Evolutionary conservation across 2,797 vertebrate genomes (phyloP).

Genomic region (Ispidina lecontei): DNA sequence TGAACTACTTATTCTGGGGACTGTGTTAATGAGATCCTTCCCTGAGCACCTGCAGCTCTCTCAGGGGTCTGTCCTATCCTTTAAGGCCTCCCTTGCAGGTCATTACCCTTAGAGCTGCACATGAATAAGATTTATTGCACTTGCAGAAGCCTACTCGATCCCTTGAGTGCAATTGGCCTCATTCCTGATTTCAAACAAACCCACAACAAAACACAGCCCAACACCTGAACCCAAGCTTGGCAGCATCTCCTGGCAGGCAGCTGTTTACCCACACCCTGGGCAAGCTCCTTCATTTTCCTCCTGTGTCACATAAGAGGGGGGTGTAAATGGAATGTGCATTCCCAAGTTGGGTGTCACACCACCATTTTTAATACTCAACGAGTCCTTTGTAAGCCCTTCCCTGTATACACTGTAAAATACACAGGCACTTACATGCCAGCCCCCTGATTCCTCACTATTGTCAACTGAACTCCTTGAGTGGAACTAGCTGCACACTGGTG

Average conservation of each 20-base stretch:
- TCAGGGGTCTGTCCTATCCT: not conserved
- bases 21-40: not conserved
- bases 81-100: not conserved
- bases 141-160: not conserved
- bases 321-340: not conserved
- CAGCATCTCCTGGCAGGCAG: not conserved
- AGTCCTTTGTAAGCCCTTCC: not conserved
- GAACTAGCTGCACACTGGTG: not conserved
- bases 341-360: not conserved
- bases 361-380: not conserved
- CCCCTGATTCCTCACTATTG: not conserved
- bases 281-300: not conserved
- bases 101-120: not conserved
- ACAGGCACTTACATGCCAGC: not conserved
- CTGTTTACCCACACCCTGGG: not conserved
- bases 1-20: not conserved
- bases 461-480: not conserved
- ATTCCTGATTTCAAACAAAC: not conserved
- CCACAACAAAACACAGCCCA: not conserved
- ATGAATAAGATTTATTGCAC: not conserved
- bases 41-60: not conserved
- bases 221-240: not conserved
- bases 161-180: not conserved
- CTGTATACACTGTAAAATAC: not conserved
- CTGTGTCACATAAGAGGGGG: not conserved